Evolutionary conservation across 2,888 invertebrate genomes (phyloP), one percentile per base, ranked within the genome.

Genomic region (Mellilla xanthometata): DNA sequence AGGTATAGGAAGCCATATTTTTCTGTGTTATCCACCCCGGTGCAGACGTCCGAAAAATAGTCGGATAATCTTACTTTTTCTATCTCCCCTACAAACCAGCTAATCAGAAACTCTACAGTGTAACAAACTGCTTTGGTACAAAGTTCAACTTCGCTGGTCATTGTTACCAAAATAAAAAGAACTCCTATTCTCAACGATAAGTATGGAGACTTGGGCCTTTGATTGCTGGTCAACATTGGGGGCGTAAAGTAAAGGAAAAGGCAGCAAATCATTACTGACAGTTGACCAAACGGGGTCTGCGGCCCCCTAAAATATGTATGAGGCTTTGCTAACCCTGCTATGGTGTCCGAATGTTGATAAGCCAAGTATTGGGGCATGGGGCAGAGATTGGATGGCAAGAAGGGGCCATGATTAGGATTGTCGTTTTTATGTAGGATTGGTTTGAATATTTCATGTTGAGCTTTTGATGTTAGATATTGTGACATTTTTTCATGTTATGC

Each of bases 301-400:
- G 64, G 67, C 81, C 87, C 87, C 84, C 81, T 89, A 78, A 89
- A 89, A 85, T 89, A 89, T 89, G 89, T 89, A 89, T 89, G 88
- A 85, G 86, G 74, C 80, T 75, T 75, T 69, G 74, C 70, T 78
- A 84, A 79, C 81, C 81, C 81, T 83, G 88, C 87, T 88, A 87
- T 88, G 88, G 87, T 89, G 89, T 89, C 89, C 89, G 89, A 89
- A 89, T 87, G 86, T 79, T 87, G 89, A 89, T 89, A 89, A 89
- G 89, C 86, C 84, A 81, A 82, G 83, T 75, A 74, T 79, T 71
- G 81, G 84, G 78, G 79, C 67, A 68, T 27, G 57, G 72, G 82
- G 81, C 36, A 36, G 44, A 49, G 55, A 52, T 53, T 56, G 52
- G 80, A 72, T 77, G 71, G 72, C 75, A 73, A 78, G 73, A 70